These are phyloP conservation scores for Epinephelus malabaricus DNA, from an alignment of 2,797 vertebrate genomes.

Conservation along the genomic window DNA sequence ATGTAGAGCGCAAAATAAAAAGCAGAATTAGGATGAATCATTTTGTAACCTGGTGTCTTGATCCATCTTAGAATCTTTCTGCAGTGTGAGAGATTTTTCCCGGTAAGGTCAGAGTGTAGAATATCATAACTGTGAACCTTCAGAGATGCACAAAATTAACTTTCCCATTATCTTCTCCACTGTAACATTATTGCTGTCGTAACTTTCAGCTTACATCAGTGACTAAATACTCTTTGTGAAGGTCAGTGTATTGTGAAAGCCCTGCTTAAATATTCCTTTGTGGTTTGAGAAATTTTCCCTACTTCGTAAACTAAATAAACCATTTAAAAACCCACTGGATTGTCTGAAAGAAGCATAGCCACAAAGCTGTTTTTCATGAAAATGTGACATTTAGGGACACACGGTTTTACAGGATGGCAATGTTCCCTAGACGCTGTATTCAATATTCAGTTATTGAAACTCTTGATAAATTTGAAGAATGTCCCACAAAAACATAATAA, in stretches of 20 bases:
- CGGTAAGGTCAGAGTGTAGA: not conserved
- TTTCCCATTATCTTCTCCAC: not conserved
- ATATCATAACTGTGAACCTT: not conserved
- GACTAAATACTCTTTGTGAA: not conserved
- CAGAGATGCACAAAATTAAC: not conserved
- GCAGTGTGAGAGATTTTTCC: not conserved
- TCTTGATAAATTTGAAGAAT: not conserved
- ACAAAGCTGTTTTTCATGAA: not conserved
- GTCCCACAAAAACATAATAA: not conserved
- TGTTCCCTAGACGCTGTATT: not conserved
- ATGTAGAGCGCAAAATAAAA: not conserved
- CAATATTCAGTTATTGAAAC: constrained; percentile 3
- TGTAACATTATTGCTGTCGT: not conserved
- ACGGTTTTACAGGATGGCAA: not conserved
- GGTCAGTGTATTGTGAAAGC: not conserved
- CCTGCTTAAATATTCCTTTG: not conserved
- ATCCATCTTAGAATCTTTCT: not conserved
- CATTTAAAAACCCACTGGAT: not conserved
- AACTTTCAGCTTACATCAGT: not conserved
- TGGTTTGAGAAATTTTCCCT: not conserved
- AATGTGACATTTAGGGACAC: not conserved
- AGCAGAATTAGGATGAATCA: not conserved
- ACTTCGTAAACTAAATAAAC: not conserved
- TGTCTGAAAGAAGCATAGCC: not conserved
- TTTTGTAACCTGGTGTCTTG: not conserved